These are phyloP conservation scores for Drosophila borborema DNA, from an alignment of 2,888 invertebrate genomes.

Conservation along the genomic window DNA sequence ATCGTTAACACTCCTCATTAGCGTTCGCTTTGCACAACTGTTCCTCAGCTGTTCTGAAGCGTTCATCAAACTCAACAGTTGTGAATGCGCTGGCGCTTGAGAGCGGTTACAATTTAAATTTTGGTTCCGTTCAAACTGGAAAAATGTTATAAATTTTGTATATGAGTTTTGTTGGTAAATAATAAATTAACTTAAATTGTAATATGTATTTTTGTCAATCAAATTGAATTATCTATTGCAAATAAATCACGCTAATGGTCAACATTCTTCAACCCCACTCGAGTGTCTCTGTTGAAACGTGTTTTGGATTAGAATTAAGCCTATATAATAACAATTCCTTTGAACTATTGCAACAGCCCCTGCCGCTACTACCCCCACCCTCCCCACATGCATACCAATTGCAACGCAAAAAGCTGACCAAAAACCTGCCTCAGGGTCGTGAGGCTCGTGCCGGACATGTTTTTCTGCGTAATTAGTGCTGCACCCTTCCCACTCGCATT, in stretches of 20 bases:
- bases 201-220: too few relatives aligned
- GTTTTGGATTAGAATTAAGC: slow-evolving; percentile 76
- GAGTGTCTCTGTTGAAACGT: slow-evolving; percentile 57
- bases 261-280: slow-evolving; percentile 38
- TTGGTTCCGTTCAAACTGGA: background rate
- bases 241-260: slow-evolving; percentile 68
- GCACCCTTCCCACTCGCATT: slow-evolving; percentile 23
- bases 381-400: slow-evolving; percentile 56
- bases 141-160: background rate
- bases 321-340: slow-evolving; percentile 48
- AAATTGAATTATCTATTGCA: slow-evolving; percentile 11
- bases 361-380: background rate
- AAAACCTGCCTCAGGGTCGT: slow-evolving; percentile 23
- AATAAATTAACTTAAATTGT: background rate
- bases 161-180: background rate
- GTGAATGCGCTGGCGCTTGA: background rate
- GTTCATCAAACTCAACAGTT: slow-evolving; percentile 23
- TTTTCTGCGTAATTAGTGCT: slow-evolving; percentile 75
- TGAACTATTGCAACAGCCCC: slow-evolving; percentile 48
- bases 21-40: slow-evolving; percentile 19
- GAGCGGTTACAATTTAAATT: slow-evolving; percentile 7
- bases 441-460: slow-evolving; percentile 50
- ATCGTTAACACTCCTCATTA: background rate
- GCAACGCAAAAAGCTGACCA: slow-evolving; percentile 39
- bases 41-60: background rate